Conservation (phyloP, 2,113 vertebrate species). For the Urocitellus parryii region DNA sequence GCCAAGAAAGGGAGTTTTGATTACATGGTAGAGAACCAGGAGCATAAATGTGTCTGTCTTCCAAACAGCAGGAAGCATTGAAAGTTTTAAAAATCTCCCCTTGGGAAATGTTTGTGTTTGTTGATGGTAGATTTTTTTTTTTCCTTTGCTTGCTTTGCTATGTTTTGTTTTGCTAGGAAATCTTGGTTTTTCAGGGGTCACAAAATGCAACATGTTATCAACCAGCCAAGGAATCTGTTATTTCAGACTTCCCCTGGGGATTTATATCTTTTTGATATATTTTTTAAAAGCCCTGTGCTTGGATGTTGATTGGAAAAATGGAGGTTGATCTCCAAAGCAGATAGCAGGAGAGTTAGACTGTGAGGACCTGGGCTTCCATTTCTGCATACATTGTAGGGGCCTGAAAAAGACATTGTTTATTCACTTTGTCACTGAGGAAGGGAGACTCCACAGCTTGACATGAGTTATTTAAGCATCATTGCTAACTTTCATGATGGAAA, state of each 20-base stretch:
- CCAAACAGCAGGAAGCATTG: not conserved
- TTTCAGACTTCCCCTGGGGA: not conserved
- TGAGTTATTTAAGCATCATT: not conserved
- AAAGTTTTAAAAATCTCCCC: not conserved
- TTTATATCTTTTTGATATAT: not conserved
- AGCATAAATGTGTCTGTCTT: not conserved
- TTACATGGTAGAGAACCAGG: not conserved
- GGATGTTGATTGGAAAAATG: not conserved
- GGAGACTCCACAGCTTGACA: not conserved
- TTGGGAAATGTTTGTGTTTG: not conserved
- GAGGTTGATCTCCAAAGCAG: not conserved
- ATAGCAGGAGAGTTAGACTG: not conserved
- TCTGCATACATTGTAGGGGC: not conserved
- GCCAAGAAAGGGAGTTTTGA: not conserved
- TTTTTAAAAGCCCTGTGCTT: not conserved
- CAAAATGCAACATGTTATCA: not conserved
- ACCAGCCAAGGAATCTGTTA: not conserved
- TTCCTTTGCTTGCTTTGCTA: not conserved
- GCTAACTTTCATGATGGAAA: not conserved
- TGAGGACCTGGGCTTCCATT: not conserved
- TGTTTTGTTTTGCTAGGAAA: not conserved
- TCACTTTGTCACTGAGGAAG: not conserved
- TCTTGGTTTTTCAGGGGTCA: not conserved
- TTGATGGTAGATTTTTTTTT: not conserved
- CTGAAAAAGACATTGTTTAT: not conserved